phyloP scores from a whole-genome alignment of 1,140 invertebrate genomes.

The Sitodiplosis mosellana region DNA sequence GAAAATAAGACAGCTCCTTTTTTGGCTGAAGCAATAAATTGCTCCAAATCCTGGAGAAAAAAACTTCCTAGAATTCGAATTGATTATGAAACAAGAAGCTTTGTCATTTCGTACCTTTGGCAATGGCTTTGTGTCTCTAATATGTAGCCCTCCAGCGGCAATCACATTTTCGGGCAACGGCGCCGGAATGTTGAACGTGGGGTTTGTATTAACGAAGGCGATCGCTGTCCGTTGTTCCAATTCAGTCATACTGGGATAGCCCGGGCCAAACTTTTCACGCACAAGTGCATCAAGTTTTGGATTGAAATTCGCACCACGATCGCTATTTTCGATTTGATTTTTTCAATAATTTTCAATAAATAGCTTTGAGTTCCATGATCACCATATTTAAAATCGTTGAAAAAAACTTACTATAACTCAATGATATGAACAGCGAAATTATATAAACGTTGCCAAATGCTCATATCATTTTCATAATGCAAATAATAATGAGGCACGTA shows the following conservation, averaged over 20 bases:
- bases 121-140: constrained; percentile 13
- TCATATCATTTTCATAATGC: constrained; percentile 1
- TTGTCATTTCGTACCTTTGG: constrained; percentile 1
- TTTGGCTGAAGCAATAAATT: constrained; percentile 21
- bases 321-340: neutral
- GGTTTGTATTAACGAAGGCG: constrained; percentile 13
- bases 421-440: neutral
- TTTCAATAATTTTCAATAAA: too few relatives aligned
- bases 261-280: neutral
- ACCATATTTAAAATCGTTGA: too few relatives aligned
- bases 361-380: too few relatives aligned
- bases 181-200: constrained; percentile 15
- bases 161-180: constrained; percentile 25
- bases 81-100: too few relatives aligned
- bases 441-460: neutral
- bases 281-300: neutral
- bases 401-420: neutral
- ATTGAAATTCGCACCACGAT: neutral
- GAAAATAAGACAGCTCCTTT: constrained; percentile 29
- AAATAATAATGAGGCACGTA: neutral
- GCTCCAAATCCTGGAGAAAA: constrained; percentile 22
- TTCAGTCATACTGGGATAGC: neutral
- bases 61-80: neutral
- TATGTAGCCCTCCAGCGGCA: constrained; percentile 29
- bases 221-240: neutral